Conservation (phyloP, 2,888 invertebrate species). For the Meiosimyza decipiens region DNA sequence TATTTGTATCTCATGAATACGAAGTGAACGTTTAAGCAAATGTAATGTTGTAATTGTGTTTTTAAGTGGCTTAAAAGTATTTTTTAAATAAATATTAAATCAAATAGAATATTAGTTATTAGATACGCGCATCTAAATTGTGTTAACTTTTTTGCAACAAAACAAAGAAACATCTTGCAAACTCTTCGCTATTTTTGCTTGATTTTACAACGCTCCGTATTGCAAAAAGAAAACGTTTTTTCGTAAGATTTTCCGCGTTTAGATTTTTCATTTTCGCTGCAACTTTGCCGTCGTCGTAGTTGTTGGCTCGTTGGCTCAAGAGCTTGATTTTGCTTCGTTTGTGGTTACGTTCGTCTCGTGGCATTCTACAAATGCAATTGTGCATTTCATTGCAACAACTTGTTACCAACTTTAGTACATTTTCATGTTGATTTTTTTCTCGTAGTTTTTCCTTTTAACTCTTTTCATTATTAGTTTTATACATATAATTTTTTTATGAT, state of each 20-base stretch:
- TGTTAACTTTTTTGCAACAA: neutral
- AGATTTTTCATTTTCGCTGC: conserved; percentile 4
- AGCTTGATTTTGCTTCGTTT: no score
- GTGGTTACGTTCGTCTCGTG: conserved; percentile 13
- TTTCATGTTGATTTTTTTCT: neutral
- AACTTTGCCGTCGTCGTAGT: conserved; percentile 4
- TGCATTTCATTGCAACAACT: conserved; percentile 25
- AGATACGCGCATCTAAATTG: neutral
- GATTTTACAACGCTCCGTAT: no score
- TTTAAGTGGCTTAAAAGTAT: neutral
- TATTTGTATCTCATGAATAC: neutral
- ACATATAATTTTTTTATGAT: neutral
- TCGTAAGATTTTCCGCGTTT: neutral
- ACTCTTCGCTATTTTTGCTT: neutral
- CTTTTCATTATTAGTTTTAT: conserved; percentile 6
- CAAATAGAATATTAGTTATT: neutral
- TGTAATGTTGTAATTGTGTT: neutral
- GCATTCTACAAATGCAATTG: conserved; percentile 29
- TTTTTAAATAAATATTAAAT: neutral
- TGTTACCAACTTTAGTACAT: conserved; percentile 29
- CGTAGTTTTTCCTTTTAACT: conserved; percentile 3
- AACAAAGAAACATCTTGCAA: conserved; percentile 14
- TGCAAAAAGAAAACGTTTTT: no score
- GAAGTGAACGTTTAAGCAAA: conserved; percentile 1
- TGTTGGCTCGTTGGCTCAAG: conserved; percentile 4